Conservation (phyloP, 1,140 invertebrate species). For the Pinna nobilis region DNA sequence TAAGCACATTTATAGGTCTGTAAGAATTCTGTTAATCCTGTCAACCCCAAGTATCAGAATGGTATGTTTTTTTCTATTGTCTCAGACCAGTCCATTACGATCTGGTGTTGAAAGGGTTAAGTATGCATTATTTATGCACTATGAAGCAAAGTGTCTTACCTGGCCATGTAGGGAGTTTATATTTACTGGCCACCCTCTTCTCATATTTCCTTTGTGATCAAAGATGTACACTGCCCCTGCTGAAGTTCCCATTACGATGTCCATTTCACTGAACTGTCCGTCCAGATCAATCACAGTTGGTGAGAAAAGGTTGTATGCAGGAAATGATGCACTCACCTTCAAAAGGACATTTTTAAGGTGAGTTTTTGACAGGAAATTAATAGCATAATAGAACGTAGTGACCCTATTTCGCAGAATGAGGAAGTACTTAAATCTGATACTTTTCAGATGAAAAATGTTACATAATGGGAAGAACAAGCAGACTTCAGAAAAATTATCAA, state of each 20-base stretch:
- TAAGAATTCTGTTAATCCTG: too few relatives aligned
- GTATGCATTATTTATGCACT: neutral
- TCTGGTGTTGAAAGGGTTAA: too few relatives aligned
- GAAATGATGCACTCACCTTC: conserved; percentile 54
- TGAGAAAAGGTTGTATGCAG: conserved; percentile 65
- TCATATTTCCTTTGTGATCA: conserved; percentile 41
- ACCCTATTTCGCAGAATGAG: neutral
- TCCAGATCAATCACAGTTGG: conserved; percentile 69
- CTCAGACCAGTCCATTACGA: too few relatives aligned
- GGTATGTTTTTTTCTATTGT: too few relatives aligned
- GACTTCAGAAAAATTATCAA: too few relatives aligned
- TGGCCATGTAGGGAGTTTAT: conserved; percentile 58
- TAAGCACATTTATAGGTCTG: too few relatives aligned
- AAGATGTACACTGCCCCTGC: conserved; percentile 64
- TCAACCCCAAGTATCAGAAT: too few relatives aligned
- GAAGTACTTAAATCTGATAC: neutral
- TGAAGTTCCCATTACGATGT: conserved; percentile 64
- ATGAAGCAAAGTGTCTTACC: conserved; percentile 25
- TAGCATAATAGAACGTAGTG: too few relatives aligned
- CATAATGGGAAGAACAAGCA: neutral
- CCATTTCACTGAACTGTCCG: conserved; percentile 56
- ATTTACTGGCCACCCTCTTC: conserved; percentile 58
- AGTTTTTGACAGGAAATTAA: too few relatives aligned
- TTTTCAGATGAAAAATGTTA: neutral
- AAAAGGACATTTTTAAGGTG: conserved; percentile 4